phyloP scores from a whole-genome alignment of 1,140 invertebrate species.

The Bombus breviceps region DNA sequence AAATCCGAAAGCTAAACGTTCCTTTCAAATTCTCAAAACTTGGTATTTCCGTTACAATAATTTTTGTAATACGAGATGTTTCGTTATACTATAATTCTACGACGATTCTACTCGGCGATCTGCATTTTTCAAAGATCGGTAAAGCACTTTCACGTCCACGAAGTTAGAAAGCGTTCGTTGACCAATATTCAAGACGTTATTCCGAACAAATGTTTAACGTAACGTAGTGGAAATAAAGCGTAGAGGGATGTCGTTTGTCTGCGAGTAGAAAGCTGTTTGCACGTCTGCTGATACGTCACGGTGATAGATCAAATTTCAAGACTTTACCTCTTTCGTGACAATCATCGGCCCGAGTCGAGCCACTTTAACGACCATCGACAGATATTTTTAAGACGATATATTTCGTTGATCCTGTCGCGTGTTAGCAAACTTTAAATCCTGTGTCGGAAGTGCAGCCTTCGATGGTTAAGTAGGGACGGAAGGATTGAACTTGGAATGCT shows the following conservation, averaged over 20 bases:
- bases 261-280: neutral
- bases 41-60: too few relatives aligned
- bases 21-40: too few relatives aligned
- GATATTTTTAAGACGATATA: neutral
- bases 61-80: too few relatives aligned
- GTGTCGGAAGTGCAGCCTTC: neutral
- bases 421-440: neutral
- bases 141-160: neutral
- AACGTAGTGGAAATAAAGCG: neutral
- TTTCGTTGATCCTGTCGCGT: neutral
- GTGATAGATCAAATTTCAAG: neutral
- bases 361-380: neutral
- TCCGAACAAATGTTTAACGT: neutral
- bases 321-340: neutral
- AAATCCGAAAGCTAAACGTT: too few relatives aligned
- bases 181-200: neutral
- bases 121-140: neutral
- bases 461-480: neutral
- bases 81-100: neutral
- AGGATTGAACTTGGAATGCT: neutral
- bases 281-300: neutral
- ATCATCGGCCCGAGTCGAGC: too few relatives aligned
- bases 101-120: neutral
- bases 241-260: neutral
- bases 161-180: neutral